phyloP scores from a whole-genome alignment of 2,888 invertebrate species.

The Ochropleura leucogaster region DNA sequence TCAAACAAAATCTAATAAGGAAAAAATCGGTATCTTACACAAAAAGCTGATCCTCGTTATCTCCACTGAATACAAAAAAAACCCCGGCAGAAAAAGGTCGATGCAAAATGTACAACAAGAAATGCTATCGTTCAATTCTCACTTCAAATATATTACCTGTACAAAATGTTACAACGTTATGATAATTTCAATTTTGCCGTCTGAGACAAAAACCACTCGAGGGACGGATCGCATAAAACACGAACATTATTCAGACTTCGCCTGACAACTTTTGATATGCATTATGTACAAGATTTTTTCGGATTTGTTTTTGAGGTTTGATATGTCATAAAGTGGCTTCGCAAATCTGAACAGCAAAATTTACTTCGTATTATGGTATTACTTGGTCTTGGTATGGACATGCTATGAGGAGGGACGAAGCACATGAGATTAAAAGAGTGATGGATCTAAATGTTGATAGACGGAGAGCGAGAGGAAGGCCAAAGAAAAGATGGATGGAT shows the following conservation, averaged over 20 bases:
- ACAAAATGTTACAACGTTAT: constrained; percentile 41
- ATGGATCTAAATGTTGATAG: no score
- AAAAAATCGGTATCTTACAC: constrained; percentile 22
- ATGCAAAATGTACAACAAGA: constrained; percentile 33
- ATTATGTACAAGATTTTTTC: constrained; percentile 30
- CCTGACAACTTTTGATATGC: constrained; percentile 31
- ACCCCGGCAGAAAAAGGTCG: background rate
- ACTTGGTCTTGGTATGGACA: no score
- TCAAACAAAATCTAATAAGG: constrained; percentile 37
- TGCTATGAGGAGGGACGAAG: no score
- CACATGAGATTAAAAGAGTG: no score
- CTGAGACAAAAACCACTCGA: constrained; percentile 36
- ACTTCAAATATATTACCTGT: constrained; percentile 43
- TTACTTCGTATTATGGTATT: no score
- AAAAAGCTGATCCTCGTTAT: constrained; percentile 33
- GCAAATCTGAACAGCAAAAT: no score
- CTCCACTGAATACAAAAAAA: constrained; percentile 25
- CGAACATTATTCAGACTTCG: constrained; percentile 44
- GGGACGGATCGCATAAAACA: constrained; percentile 40
- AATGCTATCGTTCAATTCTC: constrained; percentile 11
- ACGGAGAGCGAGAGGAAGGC: no score
- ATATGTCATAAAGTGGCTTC: background rate
- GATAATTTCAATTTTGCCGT: constrained; percentile 55
- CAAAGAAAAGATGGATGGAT: no score
- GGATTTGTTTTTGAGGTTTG: constrained; percentile 22